Evolutionary conservation across 2,113 vertebrate genomes (phyloP).

Genomic region (Casuarius casuarius): DNA sequence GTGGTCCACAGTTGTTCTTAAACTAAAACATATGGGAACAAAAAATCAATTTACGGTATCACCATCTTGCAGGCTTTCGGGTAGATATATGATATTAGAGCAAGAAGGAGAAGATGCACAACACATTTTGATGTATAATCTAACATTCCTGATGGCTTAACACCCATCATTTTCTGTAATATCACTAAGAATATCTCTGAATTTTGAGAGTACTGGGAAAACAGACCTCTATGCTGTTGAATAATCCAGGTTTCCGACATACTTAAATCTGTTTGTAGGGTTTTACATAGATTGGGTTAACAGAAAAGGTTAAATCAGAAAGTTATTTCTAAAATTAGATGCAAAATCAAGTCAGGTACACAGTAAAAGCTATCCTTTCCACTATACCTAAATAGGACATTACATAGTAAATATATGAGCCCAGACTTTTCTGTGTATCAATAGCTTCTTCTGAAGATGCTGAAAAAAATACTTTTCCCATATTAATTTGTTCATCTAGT

Average conservation of each 20-base stretch:
- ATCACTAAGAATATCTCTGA: background rate
- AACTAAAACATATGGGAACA: background rate
- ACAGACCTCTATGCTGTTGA: background rate
- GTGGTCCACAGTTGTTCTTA: background rate
- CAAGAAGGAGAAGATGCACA: background rate
- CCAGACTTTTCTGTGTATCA: background rate
- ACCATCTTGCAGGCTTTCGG: background rate
- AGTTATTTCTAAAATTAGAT: background rate
- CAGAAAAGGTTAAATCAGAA: background rate
- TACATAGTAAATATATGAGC: accelerated
- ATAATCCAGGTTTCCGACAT: background rate
- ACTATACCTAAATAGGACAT: background rate
- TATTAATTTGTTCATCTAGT: background rate
- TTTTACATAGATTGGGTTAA: background rate
- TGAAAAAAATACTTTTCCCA: background rate
- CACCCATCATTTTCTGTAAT: background rate
- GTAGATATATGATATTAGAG: background rate
- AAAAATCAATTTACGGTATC: background rate
- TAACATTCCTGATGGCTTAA: background rate
- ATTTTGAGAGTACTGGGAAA: background rate
- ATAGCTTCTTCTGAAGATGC: background rate
- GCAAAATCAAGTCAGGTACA: background rate
- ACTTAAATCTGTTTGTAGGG: background rate
- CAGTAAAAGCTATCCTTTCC: background rate
- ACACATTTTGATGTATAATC: background rate